These are phyloP conservation scores for Condylostylus longicornis DNA, from an alignment of 1,140 invertebrate species.

Conservation along the genomic window DNA sequence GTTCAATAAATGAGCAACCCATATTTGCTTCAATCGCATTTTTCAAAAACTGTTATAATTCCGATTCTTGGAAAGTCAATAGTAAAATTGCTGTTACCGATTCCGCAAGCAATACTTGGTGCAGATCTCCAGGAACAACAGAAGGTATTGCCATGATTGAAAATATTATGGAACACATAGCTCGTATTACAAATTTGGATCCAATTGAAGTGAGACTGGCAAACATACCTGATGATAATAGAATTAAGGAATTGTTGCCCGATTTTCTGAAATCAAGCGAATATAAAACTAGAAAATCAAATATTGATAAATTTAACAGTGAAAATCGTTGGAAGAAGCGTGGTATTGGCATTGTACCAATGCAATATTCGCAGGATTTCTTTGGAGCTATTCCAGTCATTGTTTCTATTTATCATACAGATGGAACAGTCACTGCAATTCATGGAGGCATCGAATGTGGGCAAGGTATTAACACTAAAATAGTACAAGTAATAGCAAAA, in stretches of 20 bases:
- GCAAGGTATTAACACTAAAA: conserved; percentile 55
- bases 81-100: conserved; percentile 44
- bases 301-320: conserved; percentile 39
- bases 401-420: conserved; percentile 46
- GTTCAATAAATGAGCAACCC: conserved; percentile 40
- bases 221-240: conserved; percentile 39
- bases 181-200: conserved; percentile 47
- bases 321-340: conserved; percentile 52
- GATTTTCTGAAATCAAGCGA: conserved; percentile 28
- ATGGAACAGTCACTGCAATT: conserved; percentile 49
- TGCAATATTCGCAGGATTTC: conserved; percentile 38
- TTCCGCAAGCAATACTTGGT: conserved; percentile 45
- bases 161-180: conserved; percentile 67
- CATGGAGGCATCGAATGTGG: conserved; percentile 59
- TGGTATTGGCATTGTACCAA: conserved; percentile 40
- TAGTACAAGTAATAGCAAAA: conserved; percentile 61
- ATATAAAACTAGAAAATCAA: conserved; percentile 35
- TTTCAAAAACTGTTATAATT: conserved; percentile 46
- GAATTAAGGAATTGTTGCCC: conserved; percentile 28
- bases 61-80: conserved; percentile 36
- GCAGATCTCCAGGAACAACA: conserved; percentile 44
- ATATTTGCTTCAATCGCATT: conserved; percentile 28
- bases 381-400: conserved; percentile 39
- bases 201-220: conserved; percentile 46
- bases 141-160: conserved; percentile 57